Percentiles rank a stretch among this genome's conserved stretches.
Conservation (phyloP, 2,888 invertebrate genomes). For the Tenthredo amoena region DNA sequence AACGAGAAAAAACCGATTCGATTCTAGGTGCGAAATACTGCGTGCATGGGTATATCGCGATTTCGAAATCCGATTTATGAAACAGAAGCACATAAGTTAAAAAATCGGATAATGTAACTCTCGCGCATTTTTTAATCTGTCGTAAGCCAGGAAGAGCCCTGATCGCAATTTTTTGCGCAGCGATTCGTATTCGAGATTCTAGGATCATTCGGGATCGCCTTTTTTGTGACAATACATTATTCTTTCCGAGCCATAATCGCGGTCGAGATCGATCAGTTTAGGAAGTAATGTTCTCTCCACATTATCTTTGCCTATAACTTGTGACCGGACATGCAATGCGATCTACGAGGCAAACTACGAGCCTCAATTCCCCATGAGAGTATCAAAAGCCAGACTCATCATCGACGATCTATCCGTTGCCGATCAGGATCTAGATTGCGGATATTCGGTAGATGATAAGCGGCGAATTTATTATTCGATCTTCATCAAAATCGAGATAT, state of each 20-base stretch:
- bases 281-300: background rate
- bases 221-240: background rate
- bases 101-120: background rate
- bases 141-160: background rate
- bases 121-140: background rate
- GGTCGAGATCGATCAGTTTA: background rate
- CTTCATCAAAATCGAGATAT: background rate
- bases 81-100: background rate
- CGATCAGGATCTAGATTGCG: constrained; percentile 3
- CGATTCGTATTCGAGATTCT: background rate
- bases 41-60: background rate
- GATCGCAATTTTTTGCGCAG: background rate
- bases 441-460: background rate
- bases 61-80: background rate
- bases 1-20: background rate
- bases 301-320: constrained; percentile 27
- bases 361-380: constrained; percentile 12
- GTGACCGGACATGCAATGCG: background rate
- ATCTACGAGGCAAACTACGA: background rate
- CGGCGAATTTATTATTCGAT: background rate
- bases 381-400: background rate
- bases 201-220: background rate
- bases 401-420: constrained; percentile 4
- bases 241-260: background rate
- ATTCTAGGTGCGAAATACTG: background rate